phyloP scores from a whole-genome alignment of 2,797 vertebrate species.

The Telmatherina bonti region DNA sequence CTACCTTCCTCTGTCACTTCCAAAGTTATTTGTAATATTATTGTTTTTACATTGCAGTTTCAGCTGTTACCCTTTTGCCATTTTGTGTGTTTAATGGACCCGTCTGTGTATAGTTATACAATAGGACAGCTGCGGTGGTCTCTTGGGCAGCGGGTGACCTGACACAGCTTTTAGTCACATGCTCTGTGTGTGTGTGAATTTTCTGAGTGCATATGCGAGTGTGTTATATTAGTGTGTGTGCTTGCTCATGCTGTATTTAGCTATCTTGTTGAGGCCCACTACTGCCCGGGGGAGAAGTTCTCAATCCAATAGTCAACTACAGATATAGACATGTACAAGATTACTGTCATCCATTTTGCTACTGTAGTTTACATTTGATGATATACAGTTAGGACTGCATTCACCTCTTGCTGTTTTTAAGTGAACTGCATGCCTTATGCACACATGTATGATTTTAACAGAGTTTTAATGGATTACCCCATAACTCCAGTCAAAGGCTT shows the following conservation, averaged over 20 bases:
- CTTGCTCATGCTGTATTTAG: conserved; percentile 79
- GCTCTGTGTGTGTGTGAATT: conserved; percentile 42
- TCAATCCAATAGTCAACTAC: conserved; percentile 54
- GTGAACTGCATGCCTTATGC: too few relatives aligned
- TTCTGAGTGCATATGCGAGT: conserved; percentile 40
- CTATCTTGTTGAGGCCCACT: conserved; percentile 71
- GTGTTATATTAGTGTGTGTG: conserved; percentile 45
- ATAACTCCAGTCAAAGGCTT: conserved; percentile 61
- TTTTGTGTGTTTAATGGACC: conserved; percentile 70
- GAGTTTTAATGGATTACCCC: conserved; percentile 61
- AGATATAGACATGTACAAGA: conserved; percentile 57
- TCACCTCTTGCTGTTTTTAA: conserved; percentile 33
- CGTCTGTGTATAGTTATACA: conserved; percentile 67
- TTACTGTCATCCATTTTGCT: conserved; percentile 33
- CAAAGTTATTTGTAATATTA: conserved; percentile 34
- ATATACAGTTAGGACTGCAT: conserved; percentile 22
- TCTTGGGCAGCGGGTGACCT: conserved; percentile 71
- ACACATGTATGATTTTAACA: conserved; percentile 49
- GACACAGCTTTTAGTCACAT: conserved; percentile 75
- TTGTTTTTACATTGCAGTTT: conserved; percentile 50
- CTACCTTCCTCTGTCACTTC: conserved; percentile 16
- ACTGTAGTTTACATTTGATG: conserved; percentile 40
- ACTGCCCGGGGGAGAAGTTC: conserved; percentile 62
- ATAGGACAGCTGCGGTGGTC: conserved; percentile 82
- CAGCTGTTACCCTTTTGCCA: conserved; percentile 53